phyloP scores from a whole-genome alignment of 2,888 invertebrate genomes.

The Drepanosiphum platanoidis region DNA sequence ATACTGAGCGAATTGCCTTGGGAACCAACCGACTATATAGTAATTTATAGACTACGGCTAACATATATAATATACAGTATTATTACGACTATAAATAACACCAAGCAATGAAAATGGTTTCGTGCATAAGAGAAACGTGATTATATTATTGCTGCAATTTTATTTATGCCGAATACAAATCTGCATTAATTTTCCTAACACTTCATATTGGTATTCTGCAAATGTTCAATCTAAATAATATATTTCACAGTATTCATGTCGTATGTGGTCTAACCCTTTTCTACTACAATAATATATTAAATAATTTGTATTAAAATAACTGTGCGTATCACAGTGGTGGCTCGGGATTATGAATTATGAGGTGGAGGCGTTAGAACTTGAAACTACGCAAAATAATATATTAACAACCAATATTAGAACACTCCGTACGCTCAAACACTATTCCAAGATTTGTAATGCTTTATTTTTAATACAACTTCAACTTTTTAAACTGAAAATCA shows the following conservation, averaged over 20 bases:
- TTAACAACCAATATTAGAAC: too few species aligned
- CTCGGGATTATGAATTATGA: too few species aligned
- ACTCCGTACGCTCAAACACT: too few species aligned
- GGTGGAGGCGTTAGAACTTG: too few species aligned
- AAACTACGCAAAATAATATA: too few species aligned
- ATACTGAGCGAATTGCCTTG: conserved; percentile 21
- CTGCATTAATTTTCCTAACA: background rate
- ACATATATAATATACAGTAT: conserved; percentile 8
- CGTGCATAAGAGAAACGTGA: background rate
- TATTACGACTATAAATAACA: conserved; percentile 39
- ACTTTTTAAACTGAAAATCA: too few species aligned
- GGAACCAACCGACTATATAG: conserved; percentile 13
- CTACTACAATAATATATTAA: background rate
- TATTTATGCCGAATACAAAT: conserved; percentile 5
- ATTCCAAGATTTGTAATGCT: too few species aligned
- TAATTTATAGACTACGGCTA: background rate
- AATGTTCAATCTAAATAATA: background rate
- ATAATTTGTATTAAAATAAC: background rate
- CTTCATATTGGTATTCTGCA: background rate
- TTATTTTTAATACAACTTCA: too few species aligned
- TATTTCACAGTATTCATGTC: background rate
- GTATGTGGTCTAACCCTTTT: background rate
- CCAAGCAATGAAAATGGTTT: conserved; percentile 18
- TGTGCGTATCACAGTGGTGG: too few species aligned
- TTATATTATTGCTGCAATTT: conserved; percentile 9